A percentile compares a stretch with the other conserved stretches of the same genome.
These are phyloP conservation scores for Metallyticus violacea DNA, from an alignment of 2,888 invertebrate genomes.

Conservation along the genomic window DNA sequence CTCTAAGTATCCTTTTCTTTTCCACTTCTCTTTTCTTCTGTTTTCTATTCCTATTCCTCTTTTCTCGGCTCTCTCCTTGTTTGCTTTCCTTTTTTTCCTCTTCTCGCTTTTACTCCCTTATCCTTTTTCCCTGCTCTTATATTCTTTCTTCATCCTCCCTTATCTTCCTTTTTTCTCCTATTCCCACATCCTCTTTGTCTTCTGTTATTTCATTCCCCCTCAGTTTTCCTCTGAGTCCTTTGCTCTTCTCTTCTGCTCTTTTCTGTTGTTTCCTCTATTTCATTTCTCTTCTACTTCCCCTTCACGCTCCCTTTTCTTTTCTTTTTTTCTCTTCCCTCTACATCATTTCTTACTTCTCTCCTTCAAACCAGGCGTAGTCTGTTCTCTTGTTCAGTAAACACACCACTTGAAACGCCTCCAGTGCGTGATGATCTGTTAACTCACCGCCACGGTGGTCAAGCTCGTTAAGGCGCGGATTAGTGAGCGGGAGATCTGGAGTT, in stretches of 20 bases:
- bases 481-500: too few species aligned
- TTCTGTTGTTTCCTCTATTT: not conserved
- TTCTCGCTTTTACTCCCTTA: not conserved
- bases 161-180: not conserved
- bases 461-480: too few species aligned
- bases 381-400: too few species aligned
- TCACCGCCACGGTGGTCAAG: too few species aligned
- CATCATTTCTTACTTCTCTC: too few species aligned
- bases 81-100: not conserved
- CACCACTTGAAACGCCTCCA: too few species aligned
- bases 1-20: not conserved
- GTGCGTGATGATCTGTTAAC: too few species aligned
- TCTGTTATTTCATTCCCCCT: too few species aligned
- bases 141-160: not conserved
- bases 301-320: not conserved
- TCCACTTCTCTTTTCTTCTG: not conserved
- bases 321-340: too few species aligned
- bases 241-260: not conserved
- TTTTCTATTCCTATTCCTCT: not conserved
- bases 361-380: too few species aligned
- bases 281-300: not conserved
- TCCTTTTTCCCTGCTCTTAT: not conserved
- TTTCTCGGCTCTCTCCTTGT: not conserved
- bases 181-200: not conserved
- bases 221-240: not conserved